Conservation (phyloP, 2,797 vertebrate genomes). For the Carapus acus region DNA sequence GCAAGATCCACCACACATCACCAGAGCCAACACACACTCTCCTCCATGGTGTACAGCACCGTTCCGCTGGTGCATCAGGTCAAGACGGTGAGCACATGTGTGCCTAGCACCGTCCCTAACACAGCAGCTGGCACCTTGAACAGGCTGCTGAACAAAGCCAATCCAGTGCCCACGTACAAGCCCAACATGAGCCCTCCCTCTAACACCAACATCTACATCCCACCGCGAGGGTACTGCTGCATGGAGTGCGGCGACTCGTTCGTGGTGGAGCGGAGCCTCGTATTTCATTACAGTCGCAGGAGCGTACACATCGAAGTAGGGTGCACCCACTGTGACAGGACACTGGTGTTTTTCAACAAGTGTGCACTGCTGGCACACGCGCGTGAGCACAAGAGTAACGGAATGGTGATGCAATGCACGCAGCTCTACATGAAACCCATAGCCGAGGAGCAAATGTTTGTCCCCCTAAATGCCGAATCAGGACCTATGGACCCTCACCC, state of each 20-base stretch:
- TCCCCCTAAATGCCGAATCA: conserved; percentile 55
- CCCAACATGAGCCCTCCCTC: conserved; percentile 88
- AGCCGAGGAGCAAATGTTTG: conserved; percentile 86
- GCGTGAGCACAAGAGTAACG: conserved; percentile 88
- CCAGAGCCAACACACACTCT: conserved; percentile 69
- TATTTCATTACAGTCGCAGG: conserved; percentile 83
- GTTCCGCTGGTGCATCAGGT: conserved; percentile 94
- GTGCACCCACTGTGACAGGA: conserved; percentile 87
- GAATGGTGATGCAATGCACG: conserved; percentile 93
- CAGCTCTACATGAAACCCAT: conserved; percentile 94
- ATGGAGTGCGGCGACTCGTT: conserved; percentile 95
- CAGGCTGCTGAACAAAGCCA: conserved; percentile 84
- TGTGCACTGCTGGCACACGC: conserved; percentile 92
- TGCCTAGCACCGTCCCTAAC: conserved; percentile 50
- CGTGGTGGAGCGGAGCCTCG: conserved; percentile 87
- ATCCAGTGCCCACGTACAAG: conserved; percentile 88
- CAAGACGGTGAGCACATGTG: conserved; percentile 74
- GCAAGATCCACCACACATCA: conserved; percentile 76
- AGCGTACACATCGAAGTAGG: conserved; percentile 94
- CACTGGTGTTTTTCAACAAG: conserved; percentile 91
- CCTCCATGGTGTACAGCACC: conserved; percentile 75
- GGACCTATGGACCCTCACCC: conserved; percentile 18
- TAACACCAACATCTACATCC: conserved; percentile 81
- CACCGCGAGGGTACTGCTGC: conserved; percentile 86
- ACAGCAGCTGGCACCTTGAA: conserved; percentile 82